Conservation (phyloP, 1,140 invertebrate species). For the Agrypnia vestita region DNA sequence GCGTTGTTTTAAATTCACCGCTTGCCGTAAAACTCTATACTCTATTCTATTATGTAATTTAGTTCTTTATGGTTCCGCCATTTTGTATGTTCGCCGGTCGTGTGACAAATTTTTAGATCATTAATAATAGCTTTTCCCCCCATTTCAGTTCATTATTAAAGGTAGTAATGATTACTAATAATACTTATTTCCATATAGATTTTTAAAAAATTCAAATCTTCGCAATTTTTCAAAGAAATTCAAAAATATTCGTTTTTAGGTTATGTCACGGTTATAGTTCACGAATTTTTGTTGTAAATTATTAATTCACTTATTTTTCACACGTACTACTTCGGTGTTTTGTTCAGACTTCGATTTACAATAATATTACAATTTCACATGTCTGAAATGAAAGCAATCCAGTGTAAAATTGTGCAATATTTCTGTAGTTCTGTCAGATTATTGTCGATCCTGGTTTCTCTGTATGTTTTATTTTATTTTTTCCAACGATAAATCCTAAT, state of each 20-base stretch:
- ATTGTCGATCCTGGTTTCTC: not conserved
- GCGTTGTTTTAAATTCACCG: not conserved
- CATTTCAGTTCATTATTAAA: constrained; percentile 13
- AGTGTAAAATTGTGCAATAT: constrained; percentile 22
- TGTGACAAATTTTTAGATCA: constrained; percentile 12
- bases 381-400: not conserved
- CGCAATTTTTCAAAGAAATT: not conserved
- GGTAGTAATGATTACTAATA: not conserved
- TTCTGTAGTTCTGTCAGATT: not conserved
- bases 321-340: not conserved
- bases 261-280: constrained; percentile 36
- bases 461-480: too few species aligned
- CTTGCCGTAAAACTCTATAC: not conserved
- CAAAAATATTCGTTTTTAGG: not conserved
- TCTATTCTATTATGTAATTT: constrained; percentile 17
- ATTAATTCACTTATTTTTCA: not conserved
- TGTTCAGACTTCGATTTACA: not conserved
- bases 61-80: constrained; percentile 30
- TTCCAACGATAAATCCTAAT: too few species aligned
- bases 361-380: not conserved
- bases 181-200: not conserved
- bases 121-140: not conserved
- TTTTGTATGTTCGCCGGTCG: constrained; percentile 4
- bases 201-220: not conserved
- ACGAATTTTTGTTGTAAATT: not conserved